phyloP scores from a whole-genome alignment of 2,113 vertebrate species.

The Ailurus styani region DNA sequence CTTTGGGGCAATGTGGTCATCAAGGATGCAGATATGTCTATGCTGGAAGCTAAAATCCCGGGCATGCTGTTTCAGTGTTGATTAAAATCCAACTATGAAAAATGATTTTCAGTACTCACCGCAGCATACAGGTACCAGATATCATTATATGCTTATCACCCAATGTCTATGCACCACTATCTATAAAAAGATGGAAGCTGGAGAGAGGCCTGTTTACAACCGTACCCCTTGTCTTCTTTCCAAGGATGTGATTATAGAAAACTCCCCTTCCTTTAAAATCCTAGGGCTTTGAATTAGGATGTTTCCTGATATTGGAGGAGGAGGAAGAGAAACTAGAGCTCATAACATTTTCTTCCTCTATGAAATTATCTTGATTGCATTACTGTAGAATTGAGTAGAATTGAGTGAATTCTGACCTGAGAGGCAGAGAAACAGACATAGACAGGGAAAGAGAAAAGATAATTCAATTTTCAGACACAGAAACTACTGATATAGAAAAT shows the following conservation, averaged over 20 bases:
- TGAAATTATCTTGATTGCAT: background rate
- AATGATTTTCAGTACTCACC: background rate
- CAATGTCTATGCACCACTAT: background rate
- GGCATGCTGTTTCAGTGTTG: background rate
- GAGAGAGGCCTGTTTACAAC: background rate
- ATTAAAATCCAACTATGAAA: background rate
- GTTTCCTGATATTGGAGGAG: background rate
- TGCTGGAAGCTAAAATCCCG: background rate
- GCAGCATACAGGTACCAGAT: background rate
- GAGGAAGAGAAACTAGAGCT: background rate
- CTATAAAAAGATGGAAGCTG: background rate
- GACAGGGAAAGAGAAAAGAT: background rate
- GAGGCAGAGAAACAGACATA: background rate
- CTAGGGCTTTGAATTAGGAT: background rate
- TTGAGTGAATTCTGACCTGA: background rate
- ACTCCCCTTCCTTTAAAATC: background rate
- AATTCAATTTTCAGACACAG: background rate
- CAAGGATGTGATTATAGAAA: background rate
- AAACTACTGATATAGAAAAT: background rate
- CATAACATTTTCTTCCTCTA: background rate
- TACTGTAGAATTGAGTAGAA: background rate
- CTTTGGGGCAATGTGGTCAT: background rate
- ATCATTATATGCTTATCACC: background rate
- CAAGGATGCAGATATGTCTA: background rate
- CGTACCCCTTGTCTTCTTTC: background rate